phyloP scores from a whole-genome alignment of 2,797 vertebrate species.

The Esox lucius region DNA sequence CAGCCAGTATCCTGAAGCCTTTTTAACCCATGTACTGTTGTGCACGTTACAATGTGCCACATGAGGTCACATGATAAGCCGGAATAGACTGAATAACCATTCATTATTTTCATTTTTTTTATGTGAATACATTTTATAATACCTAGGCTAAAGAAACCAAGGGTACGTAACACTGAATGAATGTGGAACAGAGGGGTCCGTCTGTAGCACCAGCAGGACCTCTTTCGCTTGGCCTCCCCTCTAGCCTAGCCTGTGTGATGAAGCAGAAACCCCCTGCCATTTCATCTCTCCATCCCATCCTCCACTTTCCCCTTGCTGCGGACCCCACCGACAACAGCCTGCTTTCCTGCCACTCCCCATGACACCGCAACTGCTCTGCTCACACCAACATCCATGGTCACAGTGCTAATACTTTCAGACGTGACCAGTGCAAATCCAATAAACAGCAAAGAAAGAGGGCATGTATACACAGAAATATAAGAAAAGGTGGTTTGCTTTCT shows the following conservation, averaged over 20 bases:
- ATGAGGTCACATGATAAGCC: neutral
- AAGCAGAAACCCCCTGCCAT: neutral
- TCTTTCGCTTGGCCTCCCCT: constrained; percentile 3
- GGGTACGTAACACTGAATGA: neutral
- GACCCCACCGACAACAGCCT: neutral
- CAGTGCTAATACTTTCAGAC: neutral
- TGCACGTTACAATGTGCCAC: neutral
- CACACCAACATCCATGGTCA: neutral
- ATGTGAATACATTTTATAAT: neutral
- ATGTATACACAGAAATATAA: neutral
- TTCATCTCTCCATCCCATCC: neutral
- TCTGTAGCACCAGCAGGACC: neutral
- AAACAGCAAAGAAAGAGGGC: neutral
- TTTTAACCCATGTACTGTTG: neutral
- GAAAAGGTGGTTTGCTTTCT: neutral
- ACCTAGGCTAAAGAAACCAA: neutral
- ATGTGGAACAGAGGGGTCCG: neutral
- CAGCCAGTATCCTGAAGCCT: no score
- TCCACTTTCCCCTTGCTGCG: neutral
- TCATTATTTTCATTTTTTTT: neutral
- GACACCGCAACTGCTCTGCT: neutral
- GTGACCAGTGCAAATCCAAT: neutral
- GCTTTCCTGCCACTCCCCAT: neutral
- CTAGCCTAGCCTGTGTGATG: neutral
- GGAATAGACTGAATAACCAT: neutral